These are phyloP conservation scores for Papilio xuthus DNA, from an alignment of 1,140 invertebrate genomes.

Conservation along the genomic window DNA sequence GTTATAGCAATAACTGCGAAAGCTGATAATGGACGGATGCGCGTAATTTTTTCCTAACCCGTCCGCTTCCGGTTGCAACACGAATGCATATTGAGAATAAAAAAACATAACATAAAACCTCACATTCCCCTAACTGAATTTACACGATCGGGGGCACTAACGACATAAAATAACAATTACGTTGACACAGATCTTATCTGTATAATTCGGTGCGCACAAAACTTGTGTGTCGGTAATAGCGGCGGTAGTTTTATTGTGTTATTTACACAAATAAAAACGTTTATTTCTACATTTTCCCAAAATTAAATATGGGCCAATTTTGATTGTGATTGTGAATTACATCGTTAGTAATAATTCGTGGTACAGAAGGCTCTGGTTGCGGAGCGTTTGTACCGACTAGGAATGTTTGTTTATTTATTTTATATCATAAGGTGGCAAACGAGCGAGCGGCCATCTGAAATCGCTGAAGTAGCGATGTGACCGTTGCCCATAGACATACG, in stretches of 20 bases:
- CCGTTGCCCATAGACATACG: too few species aligned
- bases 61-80: slow-evolving; percentile 66
- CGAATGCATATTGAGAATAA: slow-evolving; percentile 63
- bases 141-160: slow-evolving; percentile 73
- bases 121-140: slow-evolving; percentile 75
- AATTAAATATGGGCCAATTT: slow-evolving; percentile 80
- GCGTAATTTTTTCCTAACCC: slow-evolving; percentile 74
- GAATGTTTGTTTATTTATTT: too few species aligned
- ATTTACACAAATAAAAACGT: slow-evolving; percentile 82
- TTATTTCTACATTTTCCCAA: slow-evolving; percentile 81
- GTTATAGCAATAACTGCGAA: slow-evolving; percentile 63
- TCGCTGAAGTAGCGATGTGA: too few species aligned
- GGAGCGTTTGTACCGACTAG: slow-evolving; percentile 45
- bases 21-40: slow-evolving; percentile 64
- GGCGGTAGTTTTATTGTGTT: slow-evolving; percentile 76
- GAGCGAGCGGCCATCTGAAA: too few species aligned
- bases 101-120: slow-evolving; percentile 52
- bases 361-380: slow-evolving; percentile 44
- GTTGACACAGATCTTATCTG: slow-evolving; percentile 75
- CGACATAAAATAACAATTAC: slow-evolving; percentile 78
- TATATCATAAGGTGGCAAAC: too few species aligned
- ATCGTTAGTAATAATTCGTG: slow-evolving; percentile 63
- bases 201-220: slow-evolving; percentile 71
- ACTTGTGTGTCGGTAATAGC: slow-evolving; percentile 71
- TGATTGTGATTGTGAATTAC: slow-evolving; percentile 62